Base-by-base conservation (phyloP, 1,140 invertebrate species). In the Globodera rostochiensis region DNA sequence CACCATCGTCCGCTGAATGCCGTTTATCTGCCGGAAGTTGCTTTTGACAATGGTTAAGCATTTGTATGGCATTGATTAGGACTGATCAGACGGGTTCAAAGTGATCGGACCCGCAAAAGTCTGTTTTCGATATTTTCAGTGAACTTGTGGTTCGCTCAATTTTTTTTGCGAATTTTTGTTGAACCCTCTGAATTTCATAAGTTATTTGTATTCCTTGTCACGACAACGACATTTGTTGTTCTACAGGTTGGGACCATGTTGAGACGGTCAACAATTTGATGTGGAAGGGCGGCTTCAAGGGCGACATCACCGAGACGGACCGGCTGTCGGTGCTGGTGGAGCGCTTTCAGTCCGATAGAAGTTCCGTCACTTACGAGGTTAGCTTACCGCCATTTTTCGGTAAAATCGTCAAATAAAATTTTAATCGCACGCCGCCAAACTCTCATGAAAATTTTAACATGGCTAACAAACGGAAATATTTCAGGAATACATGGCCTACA, bases 201-300 rank as follows among this genome's bases (percentile, higher is more conserved):
- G 36, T 36, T 36, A 36, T 36, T 36, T 36, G 1, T 36, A 36
- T 36, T 36, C 3, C 36, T 36, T 36, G 36, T 36, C 1, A 36
- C 36, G 36, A 36, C 36, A 36, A 36, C 36, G 36, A 36, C 36
- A 83, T 80, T 50, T 21, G 13, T 11, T 21, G 15, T 25, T 45
- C 83, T 92, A 49, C 90, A 95, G 95, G 95, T 86, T 98, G 96
- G 96, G 94, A 97, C 92, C 95, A 95, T 90, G 93, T 96, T 80
- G 95, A 98, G 91, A 98, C 97, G 13, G 97, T 99, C 88, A 97
- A 99, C 91, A 97, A 96, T 6, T 91, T 99, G 47, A 92, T 99
- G 15, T 93, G 96, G 76, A 99, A 99, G 91, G 97, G 96, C 81
- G 97, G 97, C 46, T 98, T 94, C 91, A 96, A 96, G 88, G 95